phyloP scores from a whole-genome alignment of 2,888 invertebrate genomes.

The Nomada goodeniana region DNA sequence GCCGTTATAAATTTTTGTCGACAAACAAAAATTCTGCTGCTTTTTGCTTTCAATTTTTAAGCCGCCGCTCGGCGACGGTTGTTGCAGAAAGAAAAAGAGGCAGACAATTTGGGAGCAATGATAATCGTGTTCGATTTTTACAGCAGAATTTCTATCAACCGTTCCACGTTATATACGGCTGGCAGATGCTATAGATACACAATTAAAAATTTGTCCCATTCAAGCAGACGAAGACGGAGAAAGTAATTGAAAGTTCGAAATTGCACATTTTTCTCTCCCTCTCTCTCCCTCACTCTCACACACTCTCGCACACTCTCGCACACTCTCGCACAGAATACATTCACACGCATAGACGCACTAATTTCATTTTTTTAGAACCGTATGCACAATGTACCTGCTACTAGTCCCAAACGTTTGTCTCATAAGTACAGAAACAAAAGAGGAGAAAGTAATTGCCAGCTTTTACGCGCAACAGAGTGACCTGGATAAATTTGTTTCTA shows the following conservation, averaged over 20 bases:
- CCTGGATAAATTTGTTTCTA: too few species aligned
- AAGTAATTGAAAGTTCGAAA: constrained; percentile 69
- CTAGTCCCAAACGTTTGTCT: too few species aligned
- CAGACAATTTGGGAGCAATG: not conserved
- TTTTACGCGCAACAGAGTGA: too few species aligned
- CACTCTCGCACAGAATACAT: constrained; percentile 23
- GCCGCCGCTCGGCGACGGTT: constrained; percentile 19
- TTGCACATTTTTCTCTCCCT: constrained; percentile 67
- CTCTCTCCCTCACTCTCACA: constrained; percentile 30
- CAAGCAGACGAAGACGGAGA: constrained; percentile 65
- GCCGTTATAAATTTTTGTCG: not conserved
- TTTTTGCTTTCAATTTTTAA: constrained; percentile 3
- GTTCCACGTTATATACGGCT: constrained; percentile 32
- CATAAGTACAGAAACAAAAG: too few species aligned
- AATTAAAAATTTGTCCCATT: constrained; percentile 65
- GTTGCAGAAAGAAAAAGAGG: constrained; percentile 15
- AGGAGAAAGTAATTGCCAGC: too few species aligned
- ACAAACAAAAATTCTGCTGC: not conserved
- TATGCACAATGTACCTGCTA: not conserved
- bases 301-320: constrained; percentile 29
- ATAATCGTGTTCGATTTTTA: constrained; percentile 30
- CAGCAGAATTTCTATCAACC: constrained; percentile 31
- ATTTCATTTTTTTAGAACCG: constrained; percentile 34
- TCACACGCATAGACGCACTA: constrained; percentile 28
- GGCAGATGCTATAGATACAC: constrained; percentile 71